Conservation (phyloP, 1,140 invertebrate species). For the Tyrophagus putrescentiae region DNA sequence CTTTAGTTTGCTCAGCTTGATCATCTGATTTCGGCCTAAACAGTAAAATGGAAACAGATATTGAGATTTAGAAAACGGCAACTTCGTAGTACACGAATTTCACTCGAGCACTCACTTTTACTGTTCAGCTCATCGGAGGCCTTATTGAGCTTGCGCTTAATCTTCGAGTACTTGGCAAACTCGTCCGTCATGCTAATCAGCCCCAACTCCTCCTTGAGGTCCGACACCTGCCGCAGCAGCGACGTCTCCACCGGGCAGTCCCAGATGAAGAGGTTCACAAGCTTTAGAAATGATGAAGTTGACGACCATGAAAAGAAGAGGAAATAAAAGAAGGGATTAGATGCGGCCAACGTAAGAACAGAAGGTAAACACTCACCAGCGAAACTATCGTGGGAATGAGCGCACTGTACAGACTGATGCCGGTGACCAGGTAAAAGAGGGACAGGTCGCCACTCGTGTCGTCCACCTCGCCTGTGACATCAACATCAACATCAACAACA, state of each 20-base stretch:
- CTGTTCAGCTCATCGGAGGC: constrained; percentile 35
- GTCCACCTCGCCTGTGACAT: no score
- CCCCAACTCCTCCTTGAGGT: constrained; percentile 37
- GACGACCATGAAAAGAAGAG: constrained; percentile 5
- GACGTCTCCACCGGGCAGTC: constrained; percentile 28
- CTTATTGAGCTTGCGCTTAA: constrained; percentile 39
- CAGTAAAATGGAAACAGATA: not conserved
- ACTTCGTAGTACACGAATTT: not conserved
- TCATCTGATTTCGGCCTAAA: not conserved
- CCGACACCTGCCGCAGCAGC: constrained; percentile 31
- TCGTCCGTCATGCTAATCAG: constrained; percentile 41
- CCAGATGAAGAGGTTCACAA: constrained; percentile 24
- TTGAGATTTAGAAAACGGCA: not conserved
- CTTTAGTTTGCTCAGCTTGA: not conserved
- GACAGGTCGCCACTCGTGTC: not conserved
- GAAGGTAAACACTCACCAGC: constrained; percentile 19
- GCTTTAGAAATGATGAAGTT: constrained; percentile 24
- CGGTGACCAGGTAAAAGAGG: constrained; percentile 25
- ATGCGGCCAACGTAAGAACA: not conserved
- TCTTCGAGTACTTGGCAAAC: constrained; percentile 44
- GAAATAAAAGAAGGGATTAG: not conserved
- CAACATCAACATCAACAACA: not conserved
- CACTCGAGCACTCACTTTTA: constrained; percentile 29
- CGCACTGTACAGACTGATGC: constrained; percentile 19
- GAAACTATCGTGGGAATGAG: constrained; percentile 25